A percentile compares a stretch with the other conserved stretches of the same genome.
These are phyloP conservation scores for Epinotia ramella DNA, from an alignment of 2,888 invertebrate genomes.

Conservation along the genomic window DNA sequence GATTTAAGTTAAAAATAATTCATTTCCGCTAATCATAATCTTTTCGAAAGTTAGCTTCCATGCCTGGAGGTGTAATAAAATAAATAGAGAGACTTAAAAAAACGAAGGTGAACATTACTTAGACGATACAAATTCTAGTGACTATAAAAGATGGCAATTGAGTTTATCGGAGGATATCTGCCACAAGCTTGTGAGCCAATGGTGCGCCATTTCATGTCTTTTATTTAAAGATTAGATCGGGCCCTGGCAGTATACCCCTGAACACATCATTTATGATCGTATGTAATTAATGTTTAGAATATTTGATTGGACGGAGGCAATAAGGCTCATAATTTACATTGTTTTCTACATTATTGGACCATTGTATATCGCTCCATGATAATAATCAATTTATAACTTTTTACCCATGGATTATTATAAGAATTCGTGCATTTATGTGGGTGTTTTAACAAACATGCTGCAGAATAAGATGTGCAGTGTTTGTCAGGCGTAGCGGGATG, in stretches of 20 bases:
- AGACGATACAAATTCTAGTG: conserved; percentile 71
- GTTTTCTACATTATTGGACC: conserved; percentile 45
- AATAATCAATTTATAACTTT: conserved; percentile 2
- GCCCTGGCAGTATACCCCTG: background rate
- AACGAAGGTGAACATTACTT: conserved; percentile 59
- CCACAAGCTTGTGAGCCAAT: background rate
- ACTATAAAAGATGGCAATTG: conserved; percentile 77
- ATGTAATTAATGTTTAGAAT: conserved; percentile 41
- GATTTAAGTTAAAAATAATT: background rate
- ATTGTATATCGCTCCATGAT: conserved; percentile 20
- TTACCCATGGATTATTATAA: background rate
- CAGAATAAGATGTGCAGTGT: conserved; percentile 16
- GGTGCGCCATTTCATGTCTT: background rate
- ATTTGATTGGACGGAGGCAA: conserved; percentile 71
- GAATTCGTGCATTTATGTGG: conserved; percentile 25
- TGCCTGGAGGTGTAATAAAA: background rate
- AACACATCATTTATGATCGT: conserved; percentile 39
- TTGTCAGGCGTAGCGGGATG: conserved; percentile 23
- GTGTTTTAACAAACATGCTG: background rate
- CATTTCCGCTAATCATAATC: background rate
- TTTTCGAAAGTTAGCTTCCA: background rate
- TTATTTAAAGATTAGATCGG: background rate
- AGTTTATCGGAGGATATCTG: conserved; percentile 26
- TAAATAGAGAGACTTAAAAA: conserved; percentile 39
- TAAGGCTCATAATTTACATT: conserved; percentile 64